Evolutionary conservation across 2,888 invertebrate species (phyloP).

Genomic region (Scaptomyza reducta): DNA sequence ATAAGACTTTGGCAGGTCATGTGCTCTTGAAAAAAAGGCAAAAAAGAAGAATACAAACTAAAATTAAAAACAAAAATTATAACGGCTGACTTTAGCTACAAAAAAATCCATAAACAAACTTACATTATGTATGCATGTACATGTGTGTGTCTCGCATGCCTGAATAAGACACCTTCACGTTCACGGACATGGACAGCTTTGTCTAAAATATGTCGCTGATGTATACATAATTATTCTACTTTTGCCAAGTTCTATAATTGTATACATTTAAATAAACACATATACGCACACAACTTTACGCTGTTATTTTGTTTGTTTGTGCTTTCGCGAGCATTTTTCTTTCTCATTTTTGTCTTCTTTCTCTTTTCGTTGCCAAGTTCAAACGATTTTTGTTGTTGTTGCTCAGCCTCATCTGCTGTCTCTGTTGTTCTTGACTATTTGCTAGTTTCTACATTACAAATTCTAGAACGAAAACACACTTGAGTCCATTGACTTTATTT

Average conservation of each 20-base stretch:
- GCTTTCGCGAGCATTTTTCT: slow-evolving; percentile 39
- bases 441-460: slow-evolving; percentile 33
- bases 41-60: neutral
- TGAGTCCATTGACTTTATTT: slow-evolving; percentile 58
- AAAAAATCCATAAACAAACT: slow-evolving; percentile 58
- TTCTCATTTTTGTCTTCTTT: slow-evolving; percentile 14
- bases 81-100: no score
- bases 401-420: slow-evolving; percentile 28
- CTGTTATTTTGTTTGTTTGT: slow-evolving; percentile 28
- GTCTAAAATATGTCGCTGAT: neutral
- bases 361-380: slow-evolving; percentile 71
- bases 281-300: slow-evolving; percentile 31
- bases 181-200: slow-evolving; percentile 63
- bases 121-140: neutral
- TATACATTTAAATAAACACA: slow-evolving; percentile 29
- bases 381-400: slow-evolving; percentile 41
- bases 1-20: slow-evolving; percentile 43
- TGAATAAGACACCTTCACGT: slow-evolving; percentile 62
- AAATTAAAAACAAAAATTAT: slow-evolving; percentile 8
- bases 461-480: slow-evolving; percentile 13
- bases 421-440: slow-evolving; percentile 4
- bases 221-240: slow-evolving; percentile 8
- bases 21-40: slow-evolving; percentile 13
- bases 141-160: slow-evolving; percentile 3
- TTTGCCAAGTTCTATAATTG: slow-evolving; percentile 56